These are phyloP conservation scores for Enteromius treurensis DNA, from an alignment of 2,797 vertebrate species.

Conservation along the genomic window DNA sequence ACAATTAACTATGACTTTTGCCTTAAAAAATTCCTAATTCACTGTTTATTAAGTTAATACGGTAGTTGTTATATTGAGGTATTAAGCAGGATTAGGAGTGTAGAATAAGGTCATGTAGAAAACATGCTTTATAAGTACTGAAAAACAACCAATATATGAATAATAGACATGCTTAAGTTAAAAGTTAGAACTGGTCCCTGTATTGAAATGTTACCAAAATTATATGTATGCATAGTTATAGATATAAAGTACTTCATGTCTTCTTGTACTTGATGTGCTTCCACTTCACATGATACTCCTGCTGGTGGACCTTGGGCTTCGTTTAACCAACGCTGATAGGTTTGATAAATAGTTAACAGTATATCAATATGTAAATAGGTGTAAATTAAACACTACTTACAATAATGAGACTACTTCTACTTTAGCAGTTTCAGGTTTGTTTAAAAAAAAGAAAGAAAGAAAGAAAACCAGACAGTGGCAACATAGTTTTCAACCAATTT, in stretches of 20 bases:
- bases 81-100: background rate
- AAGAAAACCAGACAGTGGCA: background rate
- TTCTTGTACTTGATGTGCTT: background rate
- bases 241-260: background rate
- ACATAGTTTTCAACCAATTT: background rate
- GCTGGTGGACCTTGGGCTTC: background rate
- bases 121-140: background rate
- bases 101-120: background rate
- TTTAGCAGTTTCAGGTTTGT: background rate
- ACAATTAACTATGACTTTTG: background rate
- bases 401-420: background rate
- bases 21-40: background rate
- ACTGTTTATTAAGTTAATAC: background rate
- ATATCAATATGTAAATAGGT: too few relatives aligned
- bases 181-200: background rate
- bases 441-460: background rate
- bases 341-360: too few relatives aligned
- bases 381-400: background rate
- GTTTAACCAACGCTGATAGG: background rate
- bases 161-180: background rate
- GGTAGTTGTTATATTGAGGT: background rate
- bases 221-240: background rate
- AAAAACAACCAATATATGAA: background rate
- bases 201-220: background rate
- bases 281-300: background rate